Percentiles rank a stretch among this genome's conserved stretches.
phyloP scores from a whole-genome alignment of 2,888 invertebrate genomes.

The Lucinisca nassula region DNA sequence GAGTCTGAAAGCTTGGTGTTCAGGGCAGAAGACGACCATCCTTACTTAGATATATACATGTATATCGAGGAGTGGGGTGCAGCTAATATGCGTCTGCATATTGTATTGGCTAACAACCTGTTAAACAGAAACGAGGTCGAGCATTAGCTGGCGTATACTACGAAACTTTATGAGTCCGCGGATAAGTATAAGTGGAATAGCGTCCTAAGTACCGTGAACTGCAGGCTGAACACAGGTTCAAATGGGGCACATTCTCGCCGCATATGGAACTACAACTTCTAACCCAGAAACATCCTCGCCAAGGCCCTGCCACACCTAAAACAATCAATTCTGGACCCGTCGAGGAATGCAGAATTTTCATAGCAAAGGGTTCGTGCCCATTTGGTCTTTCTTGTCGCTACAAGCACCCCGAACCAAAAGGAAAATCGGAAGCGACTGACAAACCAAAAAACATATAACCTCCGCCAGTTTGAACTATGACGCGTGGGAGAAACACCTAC shows the following conservation, averaged over 20 bases:
- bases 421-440: neutral
- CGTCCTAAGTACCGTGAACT: constrained; percentile 27
- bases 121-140: constrained; percentile 26
- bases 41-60: constrained; percentile 26
- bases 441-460: neutral
- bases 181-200: constrained; percentile 42
- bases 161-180: constrained; percentile 40
- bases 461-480: neutral
- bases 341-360: neutral
- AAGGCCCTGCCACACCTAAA: neutral
- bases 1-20: constrained; percentile 17
- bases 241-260: constrained; percentile 42
- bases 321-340: neutral
- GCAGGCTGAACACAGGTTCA: constrained; percentile 40
- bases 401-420: neutral
- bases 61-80: constrained; percentile 36
- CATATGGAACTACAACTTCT: constrained; percentile 46
- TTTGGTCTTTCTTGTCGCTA: neutral
- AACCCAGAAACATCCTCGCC: neutral
- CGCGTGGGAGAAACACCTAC: constrained; percentile 9
- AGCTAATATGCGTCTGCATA: constrained; percentile 35
- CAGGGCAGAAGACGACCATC: constrained; percentile 19
- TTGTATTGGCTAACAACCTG: neutral
- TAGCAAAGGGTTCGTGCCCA: neutral
- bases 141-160: constrained; percentile 35